phyloP scores from a whole-genome alignment of 1,140 invertebrate species.

The Dolichoris vasculosae region DNA sequence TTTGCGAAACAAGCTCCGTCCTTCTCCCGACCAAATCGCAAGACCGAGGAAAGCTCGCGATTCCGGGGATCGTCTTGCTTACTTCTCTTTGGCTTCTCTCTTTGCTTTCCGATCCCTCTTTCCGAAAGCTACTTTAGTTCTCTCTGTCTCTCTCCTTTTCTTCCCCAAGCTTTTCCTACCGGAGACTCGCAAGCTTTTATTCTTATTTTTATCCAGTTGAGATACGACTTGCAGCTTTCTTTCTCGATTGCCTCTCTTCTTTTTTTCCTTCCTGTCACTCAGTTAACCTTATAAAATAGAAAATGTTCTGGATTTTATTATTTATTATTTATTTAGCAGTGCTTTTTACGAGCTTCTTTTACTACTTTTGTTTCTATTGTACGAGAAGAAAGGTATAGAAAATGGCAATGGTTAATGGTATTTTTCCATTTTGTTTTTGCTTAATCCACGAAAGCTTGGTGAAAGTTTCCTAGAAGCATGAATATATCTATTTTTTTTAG shows the following conservation, averaged over 20 bases:
- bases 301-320: not conserved
- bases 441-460: not conserved
- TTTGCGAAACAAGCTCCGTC: constrained; percentile 72
- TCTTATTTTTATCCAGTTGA: constrained; percentile 55
- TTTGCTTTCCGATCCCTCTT: constrained; percentile 59
- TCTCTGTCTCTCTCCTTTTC: constrained; percentile 40
- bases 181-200: constrained; percentile 46
- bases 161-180: constrained; percentile 52
- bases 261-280: not conserved
- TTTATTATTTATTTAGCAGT: constrained; percentile 25
- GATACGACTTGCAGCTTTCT: constrained; percentile 48
- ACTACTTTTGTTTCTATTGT: not conserved
- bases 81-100: constrained; percentile 54
- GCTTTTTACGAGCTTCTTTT: not conserved
- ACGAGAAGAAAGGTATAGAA: not conserved
- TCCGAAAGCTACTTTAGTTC: constrained; percentile 56
- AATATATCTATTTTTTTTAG: not conserved
- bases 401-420: not conserved
- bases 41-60: constrained; percentile 49
- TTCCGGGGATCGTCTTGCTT: constrained; percentile 51
- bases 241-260: not conserved
- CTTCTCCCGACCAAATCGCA: constrained; percentile 53
- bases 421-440: not conserved
- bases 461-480: not conserved
- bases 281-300: not conserved